Conservation (phyloP, 2,113 vertebrate genomes). For the Dipodomys ordii region DNA sequence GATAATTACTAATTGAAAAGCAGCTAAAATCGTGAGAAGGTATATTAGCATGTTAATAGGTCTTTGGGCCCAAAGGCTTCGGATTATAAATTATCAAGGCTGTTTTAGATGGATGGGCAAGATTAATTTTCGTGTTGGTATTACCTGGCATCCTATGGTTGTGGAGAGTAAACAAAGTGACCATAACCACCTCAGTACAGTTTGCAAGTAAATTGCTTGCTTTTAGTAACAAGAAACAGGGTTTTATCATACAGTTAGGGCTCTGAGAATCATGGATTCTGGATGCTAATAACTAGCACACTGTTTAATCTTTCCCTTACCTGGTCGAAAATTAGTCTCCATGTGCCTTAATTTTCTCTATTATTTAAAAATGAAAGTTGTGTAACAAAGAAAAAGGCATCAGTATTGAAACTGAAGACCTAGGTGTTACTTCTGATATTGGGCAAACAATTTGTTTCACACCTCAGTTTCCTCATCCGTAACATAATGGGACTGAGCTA, state of each 20-base stretch:
- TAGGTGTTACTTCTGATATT: neutral
- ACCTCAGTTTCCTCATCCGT: constrained; percentile 48
- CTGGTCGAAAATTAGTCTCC: constrained; percentile 37
- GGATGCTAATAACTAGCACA: constrained; percentile 48
- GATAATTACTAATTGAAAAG: constrained; percentile 79
- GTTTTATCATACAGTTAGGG: constrained; percentile 18
- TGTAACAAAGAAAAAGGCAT: neutral
- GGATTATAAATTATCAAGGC: constrained; percentile 81
- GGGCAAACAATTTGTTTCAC: neutral
- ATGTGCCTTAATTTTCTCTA: neutral
- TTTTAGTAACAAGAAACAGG: constrained; percentile 25
- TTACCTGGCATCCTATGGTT: constrained; percentile 67
- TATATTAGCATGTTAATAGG: constrained; percentile 85
- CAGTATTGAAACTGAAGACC: neutral
- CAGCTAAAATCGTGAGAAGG: constrained; percentile 72
- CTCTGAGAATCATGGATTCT: constrained; percentile 38
- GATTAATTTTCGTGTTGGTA: constrained; percentile 77
- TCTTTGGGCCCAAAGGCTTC: constrained; percentile 80
- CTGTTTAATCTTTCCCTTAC: constrained; percentile 1
- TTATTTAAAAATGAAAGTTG: constrained; percentile 23
- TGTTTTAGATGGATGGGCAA: constrained; percentile 78
- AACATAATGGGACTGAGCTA: neutral
- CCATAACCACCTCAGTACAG: constrained; percentile 46
- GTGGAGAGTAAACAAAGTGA: constrained; percentile 64
- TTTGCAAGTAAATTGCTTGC: constrained; percentile 43